Evolutionary conservation across 2,113 vertebrate genomes (phyloP).

Genomic region (pig (Sus scrofa)): DNA sequence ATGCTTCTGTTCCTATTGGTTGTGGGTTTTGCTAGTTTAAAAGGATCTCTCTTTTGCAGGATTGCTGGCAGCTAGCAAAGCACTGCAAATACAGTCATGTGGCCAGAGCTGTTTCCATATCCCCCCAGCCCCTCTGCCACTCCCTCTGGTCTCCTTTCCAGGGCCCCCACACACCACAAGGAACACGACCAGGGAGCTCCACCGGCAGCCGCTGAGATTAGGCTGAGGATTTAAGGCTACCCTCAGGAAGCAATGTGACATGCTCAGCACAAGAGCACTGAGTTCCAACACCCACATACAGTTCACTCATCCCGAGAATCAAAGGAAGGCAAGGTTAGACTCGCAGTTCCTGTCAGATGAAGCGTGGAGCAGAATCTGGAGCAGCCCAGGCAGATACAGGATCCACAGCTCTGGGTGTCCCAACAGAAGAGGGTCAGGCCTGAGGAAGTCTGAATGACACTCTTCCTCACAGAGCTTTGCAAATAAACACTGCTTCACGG

Average conservation of each 20-base stretch:
- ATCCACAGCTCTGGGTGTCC: not conserved
- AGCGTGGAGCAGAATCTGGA: not conserved
- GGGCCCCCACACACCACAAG: not conserved
- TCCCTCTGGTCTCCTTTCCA: not conserved
- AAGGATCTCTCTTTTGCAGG: not conserved
- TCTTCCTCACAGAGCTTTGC: not conserved
- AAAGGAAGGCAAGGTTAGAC: conserved; percentile 14
- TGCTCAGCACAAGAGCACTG: not conserved
- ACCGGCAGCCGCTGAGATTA: not conserved
- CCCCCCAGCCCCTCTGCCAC: not conserved
- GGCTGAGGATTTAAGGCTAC: not conserved
- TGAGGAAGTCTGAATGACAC: not conserved
- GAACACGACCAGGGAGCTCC: not conserved
- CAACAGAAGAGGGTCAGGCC: not conserved
- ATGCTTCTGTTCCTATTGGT: not conserved
- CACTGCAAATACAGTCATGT: not conserved
- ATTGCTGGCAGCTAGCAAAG: not conserved
- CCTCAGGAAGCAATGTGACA: not conserved
- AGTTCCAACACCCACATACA: not conserved
- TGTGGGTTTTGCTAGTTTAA: conserved; percentile 42
- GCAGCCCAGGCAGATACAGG: not conserved
- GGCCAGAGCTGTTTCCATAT: not conserved
- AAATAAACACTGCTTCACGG: not conserved
- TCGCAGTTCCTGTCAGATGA: not conserved
- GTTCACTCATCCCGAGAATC: not conserved